A percentile compares a stretch with the other conserved stretches of the same genome.
phyloP scores from a whole-genome alignment of 64 coral and sea anemone species.

The Stichodactyla mertensii region DNA sequence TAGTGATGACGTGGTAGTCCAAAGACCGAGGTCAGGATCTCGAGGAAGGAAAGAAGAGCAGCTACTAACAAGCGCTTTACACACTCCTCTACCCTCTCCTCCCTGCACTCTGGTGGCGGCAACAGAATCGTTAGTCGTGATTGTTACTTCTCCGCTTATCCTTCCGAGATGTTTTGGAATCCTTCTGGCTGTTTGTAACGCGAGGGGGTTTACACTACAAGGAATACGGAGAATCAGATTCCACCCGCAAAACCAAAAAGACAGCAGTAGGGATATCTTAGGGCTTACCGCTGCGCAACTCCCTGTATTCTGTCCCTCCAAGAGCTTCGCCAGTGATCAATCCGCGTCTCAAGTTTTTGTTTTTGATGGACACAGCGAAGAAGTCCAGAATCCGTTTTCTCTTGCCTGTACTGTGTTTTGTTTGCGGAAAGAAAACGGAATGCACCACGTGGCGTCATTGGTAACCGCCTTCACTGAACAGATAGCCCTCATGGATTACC shows the following conservation, averaged over 20 bases:
- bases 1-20: slow-evolving; percentile 11
- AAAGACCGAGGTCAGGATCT: background rate
- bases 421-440: slow-evolving; percentile 70
- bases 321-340: background rate
- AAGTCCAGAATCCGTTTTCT: slow-evolving; percentile 15
- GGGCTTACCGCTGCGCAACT: slow-evolving; percentile 66
- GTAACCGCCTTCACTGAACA: slow-evolving; percentile 38
- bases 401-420: slow-evolving; percentile 59
- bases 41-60: slow-evolving; percentile 5
- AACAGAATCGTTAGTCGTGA: slow-evolving; percentile 57
- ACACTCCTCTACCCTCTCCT: slow-evolving; percentile 37
- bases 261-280: slow-evolving; percentile 20
- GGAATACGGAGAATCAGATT: slow-evolving; percentile 60
- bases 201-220: slow-evolving; percentile 56
- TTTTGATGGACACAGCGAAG: slow-evolving; percentile 33
- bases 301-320: slow-evolving; percentile 55
- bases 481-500: slow-evolving; percentile 18
- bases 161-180: slow-evolving; percentile 54
- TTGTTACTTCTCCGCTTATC: slow-evolving; percentile 74
- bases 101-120: slow-evolving; percentile 60
- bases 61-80: background rate
- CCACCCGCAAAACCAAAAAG: slow-evolving; percentile 36
- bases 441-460: slow-evolving; percentile 55
- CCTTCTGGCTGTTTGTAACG: slow-evolving; percentile 53
- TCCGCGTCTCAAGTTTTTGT: slow-evolving; percentile 9